Evolutionary conservation across 2,888 invertebrate species (phyloP), one percentile per base, ranked within the genome.

Genomic region (Agrilus cyanescens): DNA sequence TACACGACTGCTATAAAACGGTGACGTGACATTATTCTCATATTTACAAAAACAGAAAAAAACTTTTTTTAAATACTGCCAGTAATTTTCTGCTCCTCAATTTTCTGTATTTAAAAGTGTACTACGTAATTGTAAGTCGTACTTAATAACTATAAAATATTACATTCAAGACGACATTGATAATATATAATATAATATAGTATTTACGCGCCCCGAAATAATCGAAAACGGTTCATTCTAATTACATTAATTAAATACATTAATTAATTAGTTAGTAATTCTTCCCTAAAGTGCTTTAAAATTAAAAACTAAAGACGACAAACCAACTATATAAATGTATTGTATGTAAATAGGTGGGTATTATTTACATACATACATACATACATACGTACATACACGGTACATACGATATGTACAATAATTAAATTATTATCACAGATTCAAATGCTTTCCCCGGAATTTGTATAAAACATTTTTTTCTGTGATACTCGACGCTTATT

Each of bases 241-340:
- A 57, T 57, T 61, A 58, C 57, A 53, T 57, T 57, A 57, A 56
- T 57, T 57, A 57, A 60, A 57, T 61, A 60, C 60, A 25, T 25
- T 25, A 25, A 25, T 25, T 25, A 25, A 25, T 25, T 25, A 25
- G 25, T 25, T 25, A 25, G 25, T 25, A 62, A 65, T 66, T 66
- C 66, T 66, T 66, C 66, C 66, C 66, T 66, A 64, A 65, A 66
- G 66, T 66, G 66, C 66, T 66, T 66, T 66, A 66, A 62, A 57
- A 63, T 58, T 59, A 63, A 25, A 25, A 25, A 2, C 10, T 10
- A 25, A 1, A 18, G 8, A 25, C 25, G 25, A 25, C 2, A 25
- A 25, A 25, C 10, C 8, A 25, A 25, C 10, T 10, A 10, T 25
- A 2, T 25, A 25, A 25, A 2, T 10, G 25, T 25, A 2, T 25